phyloP scores from a whole-genome alignment of 2,797 vertebrate species.

The Tragopan temminckii region DNA sequence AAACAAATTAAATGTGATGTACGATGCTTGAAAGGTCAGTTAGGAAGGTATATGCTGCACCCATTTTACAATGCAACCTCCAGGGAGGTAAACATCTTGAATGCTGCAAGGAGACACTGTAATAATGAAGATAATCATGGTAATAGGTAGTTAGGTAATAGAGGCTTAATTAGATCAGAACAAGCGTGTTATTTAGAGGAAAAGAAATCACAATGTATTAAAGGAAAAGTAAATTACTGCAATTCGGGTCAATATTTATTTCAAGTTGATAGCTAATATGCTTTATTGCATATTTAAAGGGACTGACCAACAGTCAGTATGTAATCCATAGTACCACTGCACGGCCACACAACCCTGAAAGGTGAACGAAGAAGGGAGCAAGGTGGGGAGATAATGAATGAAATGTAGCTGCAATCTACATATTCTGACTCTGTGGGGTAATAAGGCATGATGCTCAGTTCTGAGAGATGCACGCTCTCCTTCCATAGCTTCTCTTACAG shows the following conservation, averaged over 20 bases:
- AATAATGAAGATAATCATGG: slow-evolving; percentile 61
- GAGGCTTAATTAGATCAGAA: slow-evolving; percentile 50
- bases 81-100: slow-evolving; percentile 32
- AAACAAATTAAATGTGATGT: slow-evolving; percentile 69
- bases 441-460: not conserved
- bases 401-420: not conserved
- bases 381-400: not conserved
- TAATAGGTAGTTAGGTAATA: slow-evolving; percentile 34
- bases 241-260: slow-evolving; percentile 29
- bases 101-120: not conserved
- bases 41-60: slow-evolving; percentile 57
- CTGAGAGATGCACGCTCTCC: not conserved
- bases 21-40: slow-evolving; percentile 56
- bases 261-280: not conserved
- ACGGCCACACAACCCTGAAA: not conserved
- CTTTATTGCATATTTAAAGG: not conserved
- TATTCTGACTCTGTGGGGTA: not conserved
- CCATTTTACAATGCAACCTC: slow-evolving; percentile 48
- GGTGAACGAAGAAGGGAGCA: rapidly evolving
- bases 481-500: not conserved
- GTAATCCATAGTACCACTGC: not conserved
- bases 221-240: slow-evolving; percentile 37
- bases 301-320: not conserved
- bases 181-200: slow-evolving; percentile 23
- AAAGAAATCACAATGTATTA: slow-evolving; percentile 2